A percentile compares a stretch with the other conserved stretches of the same genome.
Evolutionary conservation across 2,797 vertebrate genomes (phyloP).

Genomic region (Tinamus major): DNA sequence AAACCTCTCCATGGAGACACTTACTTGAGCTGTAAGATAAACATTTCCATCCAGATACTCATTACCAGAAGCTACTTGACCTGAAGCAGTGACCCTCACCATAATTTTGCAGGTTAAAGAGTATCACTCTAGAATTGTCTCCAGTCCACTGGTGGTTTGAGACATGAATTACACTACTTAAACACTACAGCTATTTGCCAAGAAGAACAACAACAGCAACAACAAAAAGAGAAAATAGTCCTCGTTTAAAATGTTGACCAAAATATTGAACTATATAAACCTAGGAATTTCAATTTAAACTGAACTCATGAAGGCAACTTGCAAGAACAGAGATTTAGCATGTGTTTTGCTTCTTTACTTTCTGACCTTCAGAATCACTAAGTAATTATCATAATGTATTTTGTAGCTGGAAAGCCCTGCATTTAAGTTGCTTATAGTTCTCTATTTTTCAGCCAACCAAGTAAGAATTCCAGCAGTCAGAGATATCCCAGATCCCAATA

Average conservation of each 20-base stretch:
- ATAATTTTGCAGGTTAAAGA: neutral
- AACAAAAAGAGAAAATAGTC: neutral
- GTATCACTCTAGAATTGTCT: neutral
- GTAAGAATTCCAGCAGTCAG: neutral
- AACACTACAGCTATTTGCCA: neutral
- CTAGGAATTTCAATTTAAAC: neutral
- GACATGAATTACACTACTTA: neutral
- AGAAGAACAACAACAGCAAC: neutral
- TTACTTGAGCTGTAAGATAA: neutral
- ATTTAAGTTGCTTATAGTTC: neutral
- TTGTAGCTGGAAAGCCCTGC: neutral
- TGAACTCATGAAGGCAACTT: neutral
- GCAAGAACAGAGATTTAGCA: neutral
- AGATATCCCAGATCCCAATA: neutral
- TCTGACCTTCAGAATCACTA: neutral
- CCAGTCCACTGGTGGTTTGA: accelerated
- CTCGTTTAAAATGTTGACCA: neutral
- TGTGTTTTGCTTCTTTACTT: neutral
- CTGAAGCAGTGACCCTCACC: neutral
- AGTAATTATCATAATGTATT: neutral
- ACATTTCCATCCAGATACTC: neutral
- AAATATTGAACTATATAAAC: neutral
- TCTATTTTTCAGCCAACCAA: neutral
- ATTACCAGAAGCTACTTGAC: neutral
- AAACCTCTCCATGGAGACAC: neutral